phyloP scores from a whole-genome alignment of 1,140 invertebrate species.

The Globodera rostochiensis region DNA sequence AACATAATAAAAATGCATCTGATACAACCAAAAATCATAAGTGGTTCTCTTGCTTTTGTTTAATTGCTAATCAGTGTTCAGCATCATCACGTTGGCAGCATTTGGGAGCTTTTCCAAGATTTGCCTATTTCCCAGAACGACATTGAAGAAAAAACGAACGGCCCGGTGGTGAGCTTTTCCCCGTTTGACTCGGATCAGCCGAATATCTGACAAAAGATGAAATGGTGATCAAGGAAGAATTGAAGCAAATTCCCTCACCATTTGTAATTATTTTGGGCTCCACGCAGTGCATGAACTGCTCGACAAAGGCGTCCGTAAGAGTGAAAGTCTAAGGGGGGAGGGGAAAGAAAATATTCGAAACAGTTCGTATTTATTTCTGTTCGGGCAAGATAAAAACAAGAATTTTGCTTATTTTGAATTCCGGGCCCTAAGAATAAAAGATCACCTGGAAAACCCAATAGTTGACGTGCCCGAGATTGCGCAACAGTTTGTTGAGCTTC shows the following conservation, averaged over 20 bases:
- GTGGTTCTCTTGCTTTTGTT: no score
- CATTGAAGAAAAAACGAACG: neutral
- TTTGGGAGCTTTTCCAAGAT: neutral
- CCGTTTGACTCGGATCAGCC: neutral
- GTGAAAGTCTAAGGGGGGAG: neutral
- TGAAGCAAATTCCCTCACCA: neutral
- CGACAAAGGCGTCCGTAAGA: conserved; percentile 19
- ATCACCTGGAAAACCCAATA: conserved; percentile 23
- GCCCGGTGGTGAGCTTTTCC: neutral
- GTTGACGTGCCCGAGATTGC: conserved; percentile 22
- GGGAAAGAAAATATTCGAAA: neutral
- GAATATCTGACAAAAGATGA: neutral
- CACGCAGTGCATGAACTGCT: neutral
- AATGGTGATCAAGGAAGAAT: neutral
- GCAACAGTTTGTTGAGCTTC: conserved; percentile 22
- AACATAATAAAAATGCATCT: no score
- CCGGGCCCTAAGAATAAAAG: no score
- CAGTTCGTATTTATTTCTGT: no score
- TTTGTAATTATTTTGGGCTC: neutral
- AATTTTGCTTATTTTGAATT: no score
- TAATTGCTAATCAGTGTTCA: no score
- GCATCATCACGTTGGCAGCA: no score
- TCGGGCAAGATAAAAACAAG: no score
- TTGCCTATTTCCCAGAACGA: neutral
- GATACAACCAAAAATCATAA: no score